These are phyloP conservation scores for Margaritifera margaritifera DNA, from an alignment of 2,888 invertebrate genomes.

Conservation along the genomic window DNA sequence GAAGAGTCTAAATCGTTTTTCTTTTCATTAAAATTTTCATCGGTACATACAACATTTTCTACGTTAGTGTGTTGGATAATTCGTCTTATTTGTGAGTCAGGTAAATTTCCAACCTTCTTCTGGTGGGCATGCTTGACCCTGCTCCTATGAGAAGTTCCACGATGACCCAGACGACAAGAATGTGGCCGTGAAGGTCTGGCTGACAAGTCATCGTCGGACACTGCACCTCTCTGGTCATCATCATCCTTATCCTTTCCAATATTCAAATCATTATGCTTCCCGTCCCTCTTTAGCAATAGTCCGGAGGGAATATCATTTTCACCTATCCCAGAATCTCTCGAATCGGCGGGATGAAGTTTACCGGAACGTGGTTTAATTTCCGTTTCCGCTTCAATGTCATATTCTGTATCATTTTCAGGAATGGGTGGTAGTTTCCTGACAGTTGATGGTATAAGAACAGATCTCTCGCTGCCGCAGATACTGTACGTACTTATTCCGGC, in stretches of 20 bases:
- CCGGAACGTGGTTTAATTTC: constrained; percentile 33
- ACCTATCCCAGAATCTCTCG: constrained; percentile 50
- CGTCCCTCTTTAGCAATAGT: constrained; percentile 21
- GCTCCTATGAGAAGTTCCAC: constrained; percentile 19
- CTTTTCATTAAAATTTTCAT: constrained; percentile 5
- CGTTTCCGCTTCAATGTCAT: constrained; percentile 27
- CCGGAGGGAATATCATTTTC: constrained; percentile 49
- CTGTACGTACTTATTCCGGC: constrained; percentile 39
- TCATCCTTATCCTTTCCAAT: constrained; percentile 22
- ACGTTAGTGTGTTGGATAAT: constrained; percentile 29
- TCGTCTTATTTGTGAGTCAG: constrained; percentile 37
- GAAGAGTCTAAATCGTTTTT: constrained; percentile 19
- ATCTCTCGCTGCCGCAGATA: constrained; percentile 41
- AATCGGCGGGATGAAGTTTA: constrained; percentile 48
- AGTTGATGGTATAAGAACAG: constrained; percentile 45
- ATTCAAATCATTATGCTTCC: constrained; percentile 22
- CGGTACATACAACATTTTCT: constrained; percentile 5
- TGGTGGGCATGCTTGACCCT: constrained; percentile 10
- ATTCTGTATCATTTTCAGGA: constrained; percentile 33
- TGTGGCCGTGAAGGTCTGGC: constrained; percentile 40
- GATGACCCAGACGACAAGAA: constrained; percentile 50
- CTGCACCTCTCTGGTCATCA: constrained; percentile 10
- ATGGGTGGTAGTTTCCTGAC: constrained; percentile 41
- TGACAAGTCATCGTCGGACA: constrained; percentile 16
- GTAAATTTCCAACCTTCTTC: constrained; percentile 14